These are phyloP conservation scores for Perithous albicinctus DNA, from an alignment of 2,888 invertebrate genomes.

Conservation along the genomic window DNA sequence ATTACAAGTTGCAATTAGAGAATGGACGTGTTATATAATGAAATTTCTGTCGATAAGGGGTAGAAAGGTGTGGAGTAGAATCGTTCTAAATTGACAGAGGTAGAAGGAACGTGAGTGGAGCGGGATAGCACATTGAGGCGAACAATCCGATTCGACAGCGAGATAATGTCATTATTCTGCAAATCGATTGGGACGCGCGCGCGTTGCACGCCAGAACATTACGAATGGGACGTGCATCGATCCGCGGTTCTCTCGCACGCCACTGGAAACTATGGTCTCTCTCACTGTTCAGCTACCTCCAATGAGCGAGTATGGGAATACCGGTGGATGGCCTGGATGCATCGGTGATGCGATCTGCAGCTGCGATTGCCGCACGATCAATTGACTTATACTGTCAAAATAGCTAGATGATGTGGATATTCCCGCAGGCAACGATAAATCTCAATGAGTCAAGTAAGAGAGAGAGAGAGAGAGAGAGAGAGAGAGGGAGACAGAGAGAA, in stretches of 20 bases:
- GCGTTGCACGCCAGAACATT: conserved; percentile 56
- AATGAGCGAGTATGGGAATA: conserved; percentile 23
- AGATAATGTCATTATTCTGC: conserved; percentile 65
- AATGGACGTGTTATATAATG: conserved; percentile 63
- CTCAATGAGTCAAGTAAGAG: conserved; percentile 22
- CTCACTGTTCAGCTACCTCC: conserved; percentile 20
- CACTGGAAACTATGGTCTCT: conserved; percentile 20
- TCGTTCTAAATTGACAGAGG: conserved; percentile 10
- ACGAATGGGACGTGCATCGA: conserved; percentile 62
- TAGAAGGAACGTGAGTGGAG: conserved; percentile 43
- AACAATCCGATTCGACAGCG: conserved; percentile 63
- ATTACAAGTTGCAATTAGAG: conserved; percentile 66
- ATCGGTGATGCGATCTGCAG: conserved; percentile 40
- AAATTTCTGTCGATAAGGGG: conserved; percentile 46
- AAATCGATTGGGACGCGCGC: conserved; percentile 61
- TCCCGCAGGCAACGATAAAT: conserved; percentile 31
- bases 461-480: neutral
- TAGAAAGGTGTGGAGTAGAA: conserved; percentile 34
- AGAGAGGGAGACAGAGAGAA: neutral
- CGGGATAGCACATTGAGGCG: conserved; percentile 54
- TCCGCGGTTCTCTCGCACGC: conserved; percentile 36
- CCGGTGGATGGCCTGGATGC: conserved; percentile 11
- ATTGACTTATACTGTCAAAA: conserved; percentile 52
- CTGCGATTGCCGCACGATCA: conserved; percentile 48
- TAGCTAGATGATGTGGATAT: conserved; percentile 31